These are phyloP conservation scores for Anastrepha ludens DNA, from an alignment of 1,140 invertebrate genomes.

Conservation along the genomic window DNA sequence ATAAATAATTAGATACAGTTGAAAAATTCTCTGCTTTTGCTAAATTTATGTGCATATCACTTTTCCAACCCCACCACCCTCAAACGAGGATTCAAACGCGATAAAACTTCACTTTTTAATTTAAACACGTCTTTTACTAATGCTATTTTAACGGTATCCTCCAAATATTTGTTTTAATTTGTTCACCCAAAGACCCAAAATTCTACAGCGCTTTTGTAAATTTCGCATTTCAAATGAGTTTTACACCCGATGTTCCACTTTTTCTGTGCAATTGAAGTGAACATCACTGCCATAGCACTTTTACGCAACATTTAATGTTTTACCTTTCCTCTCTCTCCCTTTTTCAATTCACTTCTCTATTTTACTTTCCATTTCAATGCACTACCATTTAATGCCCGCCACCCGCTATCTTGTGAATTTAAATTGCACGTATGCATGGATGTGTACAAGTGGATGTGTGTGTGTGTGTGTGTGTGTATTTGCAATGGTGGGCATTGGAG, in stretches of 20 bases:
- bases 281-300: not conserved
- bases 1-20: conserved; percentile 10
- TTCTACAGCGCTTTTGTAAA: conserved; percentile 9
- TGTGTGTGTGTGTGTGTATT: not conserved
- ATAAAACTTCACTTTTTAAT: no score
- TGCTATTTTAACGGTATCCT: not conserved
- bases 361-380: conserved; percentile 35
- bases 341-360: not conserved
- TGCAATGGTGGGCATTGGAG: not conserved
- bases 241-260: not conserved
- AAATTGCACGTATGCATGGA: not conserved
- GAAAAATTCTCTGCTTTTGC: not conserved
- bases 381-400: not conserved
- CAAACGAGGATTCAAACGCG: not conserved
- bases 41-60: not conserved
- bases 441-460: not conserved
- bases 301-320: conserved; percentile 28
- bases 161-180: not conserved
- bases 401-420: not conserved
- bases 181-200: not conserved
- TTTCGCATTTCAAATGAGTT: not conserved
- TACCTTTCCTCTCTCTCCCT: not conserved
- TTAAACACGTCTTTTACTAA: no score
- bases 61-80: not conserved
- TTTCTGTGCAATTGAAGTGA: not conserved